Evolutionary conservation across 2,888 invertebrate genomes (phyloP).

Genomic region (Lepidocyrtinus sp.): DNA sequence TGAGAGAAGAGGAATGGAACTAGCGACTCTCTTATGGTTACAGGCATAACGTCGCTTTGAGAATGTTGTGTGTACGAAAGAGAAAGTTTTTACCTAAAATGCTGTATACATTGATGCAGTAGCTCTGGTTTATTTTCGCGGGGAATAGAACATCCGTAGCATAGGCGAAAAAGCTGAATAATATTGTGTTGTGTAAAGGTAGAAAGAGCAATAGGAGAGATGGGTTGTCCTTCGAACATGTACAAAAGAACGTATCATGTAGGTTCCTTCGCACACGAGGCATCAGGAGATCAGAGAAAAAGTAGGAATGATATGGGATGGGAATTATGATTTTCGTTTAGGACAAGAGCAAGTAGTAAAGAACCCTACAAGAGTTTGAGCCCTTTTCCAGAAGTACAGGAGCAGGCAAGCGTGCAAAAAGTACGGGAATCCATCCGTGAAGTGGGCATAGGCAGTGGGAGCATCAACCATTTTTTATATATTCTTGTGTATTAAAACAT

Average conservation of each 20-base stretch:
- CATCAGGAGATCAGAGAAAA: slow-evolving; percentile 17
- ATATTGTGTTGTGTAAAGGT: neutral
- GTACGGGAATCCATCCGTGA: slow-evolving; percentile 7
- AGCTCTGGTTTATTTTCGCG: slow-evolving; percentile 1
- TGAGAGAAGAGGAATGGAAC: slow-evolving; percentile 20
- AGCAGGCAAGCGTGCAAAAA: slow-evolving; percentile 1
- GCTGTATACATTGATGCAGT: neutral
- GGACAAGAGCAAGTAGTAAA: slow-evolving; percentile 20
- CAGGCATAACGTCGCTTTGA: neutral
- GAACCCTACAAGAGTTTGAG: neutral
- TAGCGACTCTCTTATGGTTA: neutral
- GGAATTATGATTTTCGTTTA: slow-evolving; percentile 48
- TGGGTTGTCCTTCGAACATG: slow-evolving; percentile 2
- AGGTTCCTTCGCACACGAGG: slow-evolving; percentile 2
- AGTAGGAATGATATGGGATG: slow-evolving; percentile 48
- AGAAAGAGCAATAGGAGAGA: slow-evolving; percentile 3
- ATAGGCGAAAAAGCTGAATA: neutral
- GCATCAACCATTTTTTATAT: neutral
- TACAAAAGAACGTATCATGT: neutral
- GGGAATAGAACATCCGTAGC: neutral
- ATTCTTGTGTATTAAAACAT: slow-evolving; percentile 1
- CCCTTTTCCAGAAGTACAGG: neutral
- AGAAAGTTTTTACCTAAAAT: slow-evolving; percentile 9
- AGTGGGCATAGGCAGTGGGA: neutral
- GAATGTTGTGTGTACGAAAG: slow-evolving; percentile 18